Evolutionary conservation across 2,113 vertebrate species (phyloP).

Genomic region (Oreochromis tanganicae): DNA sequence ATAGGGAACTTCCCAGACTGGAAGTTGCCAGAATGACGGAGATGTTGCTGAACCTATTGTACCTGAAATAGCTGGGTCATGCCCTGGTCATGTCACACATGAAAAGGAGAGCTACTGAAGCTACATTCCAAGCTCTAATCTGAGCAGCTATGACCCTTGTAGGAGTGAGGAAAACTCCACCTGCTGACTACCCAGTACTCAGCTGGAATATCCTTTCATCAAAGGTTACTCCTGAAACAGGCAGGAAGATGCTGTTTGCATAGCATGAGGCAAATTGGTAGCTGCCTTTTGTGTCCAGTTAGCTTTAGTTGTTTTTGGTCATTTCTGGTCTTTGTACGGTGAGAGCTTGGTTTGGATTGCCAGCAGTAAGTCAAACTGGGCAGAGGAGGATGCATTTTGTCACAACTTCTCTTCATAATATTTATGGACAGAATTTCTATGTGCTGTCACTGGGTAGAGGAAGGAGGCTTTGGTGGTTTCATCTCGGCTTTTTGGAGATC

Average conservation of each 20-base stretch:
- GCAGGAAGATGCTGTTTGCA: background rate
- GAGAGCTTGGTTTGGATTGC: background rate
- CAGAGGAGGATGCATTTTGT: background rate
- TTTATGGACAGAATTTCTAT: background rate
- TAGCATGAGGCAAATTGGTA: background rate
- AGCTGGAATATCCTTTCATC: background rate
- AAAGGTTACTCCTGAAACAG: background rate
- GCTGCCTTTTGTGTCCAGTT: background rate
- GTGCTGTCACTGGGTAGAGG: fast-evolving
- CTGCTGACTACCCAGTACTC: background rate
- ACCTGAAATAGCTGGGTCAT: background rate
- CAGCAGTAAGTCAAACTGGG: background rate
- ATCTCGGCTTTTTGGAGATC: fast-evolving
- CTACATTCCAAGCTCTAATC: background rate
- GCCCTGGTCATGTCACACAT: background rate
- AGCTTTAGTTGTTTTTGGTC: fast-evolving
- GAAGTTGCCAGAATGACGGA: background rate
- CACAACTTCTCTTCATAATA: background rate
- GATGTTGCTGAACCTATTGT: background rate
- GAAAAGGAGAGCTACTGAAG: fast-evolving
- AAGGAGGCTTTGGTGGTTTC: background rate
- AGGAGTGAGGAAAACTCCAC: background rate
- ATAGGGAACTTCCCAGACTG: background rate
- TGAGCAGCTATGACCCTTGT: background rate
- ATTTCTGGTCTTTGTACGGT: background rate